Percentiles rank a stretch among this genome's conserved stretches.
Conservation (phyloP, 2,113 vertebrate genomes). For the Sinocyclocheilus anophthalmus region DNA sequence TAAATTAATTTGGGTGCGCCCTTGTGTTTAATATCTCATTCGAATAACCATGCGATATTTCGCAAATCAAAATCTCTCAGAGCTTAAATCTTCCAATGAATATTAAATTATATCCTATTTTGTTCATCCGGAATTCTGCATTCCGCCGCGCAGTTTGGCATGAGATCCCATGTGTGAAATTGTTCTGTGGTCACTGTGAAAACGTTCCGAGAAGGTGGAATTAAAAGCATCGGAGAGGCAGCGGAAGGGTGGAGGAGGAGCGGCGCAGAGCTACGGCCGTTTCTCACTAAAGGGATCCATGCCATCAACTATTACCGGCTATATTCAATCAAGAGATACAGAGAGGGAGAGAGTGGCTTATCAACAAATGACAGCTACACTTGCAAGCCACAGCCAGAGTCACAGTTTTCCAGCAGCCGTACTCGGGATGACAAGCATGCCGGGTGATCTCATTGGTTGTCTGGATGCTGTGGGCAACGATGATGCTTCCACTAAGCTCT, state of each 20-base stretch:
- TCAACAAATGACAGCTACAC: constrained; percentile 34
- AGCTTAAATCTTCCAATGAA: constrained; percentile 48
- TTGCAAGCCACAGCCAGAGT: background rate
- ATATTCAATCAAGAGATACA: constrained; percentile 25
- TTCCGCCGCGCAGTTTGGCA: constrained; percentile 52
- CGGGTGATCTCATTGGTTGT: constrained; percentile 59
- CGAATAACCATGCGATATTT: constrained; percentile 42
- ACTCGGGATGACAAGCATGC: constrained; percentile 4
- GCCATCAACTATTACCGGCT: constrained; percentile 32
- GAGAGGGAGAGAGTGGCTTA: background rate
- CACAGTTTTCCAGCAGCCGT: constrained; percentile 6
- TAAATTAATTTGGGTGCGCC: constrained; percentile 39
- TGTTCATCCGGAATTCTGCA: constrained; percentile 27
- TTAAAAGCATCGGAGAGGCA: constrained; percentile 54
- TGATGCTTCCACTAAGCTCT: constrained; percentile 57
- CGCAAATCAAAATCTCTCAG: constrained; percentile 31
- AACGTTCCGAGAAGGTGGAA: constrained; percentile 53
- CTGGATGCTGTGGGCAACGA: constrained; percentile 61
- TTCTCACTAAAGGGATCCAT: constrained; percentile 15
- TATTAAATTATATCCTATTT: constrained; percentile 53
- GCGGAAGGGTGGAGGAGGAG: constrained; percentile 20
- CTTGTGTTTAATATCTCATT: constrained; percentile 39
- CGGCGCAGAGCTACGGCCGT: background rate
- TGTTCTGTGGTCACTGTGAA: constrained; percentile 62
- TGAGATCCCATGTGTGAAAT: constrained; percentile 70